Evolutionary conservation across 2,797 vertebrate genomes (phyloP).

Genomic region (Microctenopoma steveboyesi): DNA sequence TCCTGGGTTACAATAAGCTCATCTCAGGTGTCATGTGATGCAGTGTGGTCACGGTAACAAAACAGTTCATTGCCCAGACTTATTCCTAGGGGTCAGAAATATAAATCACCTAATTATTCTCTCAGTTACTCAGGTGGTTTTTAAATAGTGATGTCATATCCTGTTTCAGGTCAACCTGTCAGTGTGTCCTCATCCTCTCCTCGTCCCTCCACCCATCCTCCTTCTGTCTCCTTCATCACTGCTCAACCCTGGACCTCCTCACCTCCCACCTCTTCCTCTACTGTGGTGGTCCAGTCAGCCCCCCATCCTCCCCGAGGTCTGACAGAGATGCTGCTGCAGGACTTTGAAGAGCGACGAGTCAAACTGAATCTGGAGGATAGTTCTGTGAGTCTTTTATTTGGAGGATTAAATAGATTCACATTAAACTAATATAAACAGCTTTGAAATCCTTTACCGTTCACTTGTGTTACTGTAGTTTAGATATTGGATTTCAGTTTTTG

Average conservation of each 20-base stretch:
- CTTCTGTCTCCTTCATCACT: conserved; percentile 66
- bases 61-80: too few species aligned
- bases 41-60: too few species aligned
- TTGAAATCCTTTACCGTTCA: too few species aligned
- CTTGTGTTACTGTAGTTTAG: not conserved
- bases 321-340: conserved; percentile 75
- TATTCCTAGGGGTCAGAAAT: too few species aligned
- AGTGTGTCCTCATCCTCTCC: conserved; percentile 18
- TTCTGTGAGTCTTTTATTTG: conserved; percentile 63
- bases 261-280: conserved; percentile 20
- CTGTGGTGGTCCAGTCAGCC: accelerated
- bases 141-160: not conserved
- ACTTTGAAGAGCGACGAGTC: conserved; percentile 74
- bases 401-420: not conserved
- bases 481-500: not conserved
- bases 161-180: conserved; percentile 52
- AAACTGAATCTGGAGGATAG: conserved; percentile 76
- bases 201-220: conserved; percentile 30
- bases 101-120: too few species aligned
- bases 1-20: too few species aligned
- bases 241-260: conserved; percentile 72
- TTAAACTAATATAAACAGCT: too few species aligned
- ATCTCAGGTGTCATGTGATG: too few species aligned
- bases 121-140: too few species aligned
- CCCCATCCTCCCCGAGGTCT: conserved; percentile 59